Conservation (phyloP, 2,888 invertebrate genomes). For the Tolmerus cingulatus region DNA sequence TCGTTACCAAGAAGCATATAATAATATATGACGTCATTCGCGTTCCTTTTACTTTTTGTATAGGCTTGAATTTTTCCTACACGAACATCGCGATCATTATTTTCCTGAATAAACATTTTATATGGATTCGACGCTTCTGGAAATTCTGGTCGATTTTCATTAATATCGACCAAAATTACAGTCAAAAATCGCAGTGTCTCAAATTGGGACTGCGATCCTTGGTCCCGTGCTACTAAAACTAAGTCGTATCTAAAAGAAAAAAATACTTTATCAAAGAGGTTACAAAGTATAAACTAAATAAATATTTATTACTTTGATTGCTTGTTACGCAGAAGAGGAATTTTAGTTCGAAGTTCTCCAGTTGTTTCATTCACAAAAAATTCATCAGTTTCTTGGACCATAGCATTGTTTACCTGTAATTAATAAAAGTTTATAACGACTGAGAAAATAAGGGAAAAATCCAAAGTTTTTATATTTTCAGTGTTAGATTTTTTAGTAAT, state of each 20-base stretch:
- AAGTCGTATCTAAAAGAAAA: constrained; percentile 65
- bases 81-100: constrained; percentile 69
- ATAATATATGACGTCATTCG: constrained; percentile 80
- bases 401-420: constrained; percentile 66
- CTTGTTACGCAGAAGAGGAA: constrained; percentile 76
- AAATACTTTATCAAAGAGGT: background rate
- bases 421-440: background rate
- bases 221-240: constrained; percentile 82
- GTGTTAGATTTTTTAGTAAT: too few species aligned
- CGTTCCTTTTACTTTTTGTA: constrained; percentile 74
- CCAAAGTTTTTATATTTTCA: too few species aligned
- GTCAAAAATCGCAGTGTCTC: constrained; percentile 79
- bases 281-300: background rate
- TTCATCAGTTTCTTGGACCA: constrained; percentile 81
- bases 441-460: too few species aligned
- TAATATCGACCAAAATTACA: constrained; percentile 78
- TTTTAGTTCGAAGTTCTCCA: constrained; percentile 83
- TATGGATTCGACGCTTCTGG: constrained; percentile 70
- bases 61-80: constrained; percentile 67
- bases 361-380: constrained; percentile 80
- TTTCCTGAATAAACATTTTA: constrained; percentile 76
- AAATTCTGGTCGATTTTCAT: constrained; percentile 84
- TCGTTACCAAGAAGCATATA: constrained; percentile 82
- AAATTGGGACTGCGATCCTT: constrained; percentile 81
- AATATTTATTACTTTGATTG: constrained; percentile 59